Percentiles rank a stretch among this genome's conserved stretches.
These are phyloP conservation scores for Propsilocerus akamusi DNA, from an alignment of 1,140 invertebrate genomes.

Conservation along the genomic window DNA sequence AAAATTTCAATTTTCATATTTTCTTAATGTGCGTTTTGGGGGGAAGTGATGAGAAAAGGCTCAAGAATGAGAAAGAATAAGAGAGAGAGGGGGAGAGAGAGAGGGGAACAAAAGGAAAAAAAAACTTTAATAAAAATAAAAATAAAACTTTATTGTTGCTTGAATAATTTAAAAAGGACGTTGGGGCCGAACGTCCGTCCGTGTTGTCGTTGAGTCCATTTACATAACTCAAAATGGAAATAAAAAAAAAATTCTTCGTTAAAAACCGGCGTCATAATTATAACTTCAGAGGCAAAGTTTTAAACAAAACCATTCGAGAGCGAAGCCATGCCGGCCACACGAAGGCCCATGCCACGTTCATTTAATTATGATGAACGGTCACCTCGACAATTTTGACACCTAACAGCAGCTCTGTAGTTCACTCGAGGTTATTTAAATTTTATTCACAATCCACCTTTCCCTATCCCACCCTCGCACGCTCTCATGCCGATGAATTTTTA, in stretches of 20 bases:
- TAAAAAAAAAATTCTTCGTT: not conserved
- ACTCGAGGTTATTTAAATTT: conserved; percentile 4
- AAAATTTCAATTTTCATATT: conserved; percentile 4
- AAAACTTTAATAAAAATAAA: conserved; percentile 4
- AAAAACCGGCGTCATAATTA: conserved; percentile 2
- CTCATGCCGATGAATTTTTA: not conserved
- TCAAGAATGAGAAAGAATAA: too few species aligned
- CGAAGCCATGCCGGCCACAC: too few species aligned
- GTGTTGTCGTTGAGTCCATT: not conserved
- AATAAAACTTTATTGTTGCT: conserved; percentile 3
- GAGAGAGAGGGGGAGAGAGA: too few species aligned
- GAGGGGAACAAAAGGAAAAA: too few species aligned
- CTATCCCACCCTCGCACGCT: not conserved
- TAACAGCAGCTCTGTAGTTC: too few species aligned
- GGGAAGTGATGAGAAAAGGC: too few species aligned
- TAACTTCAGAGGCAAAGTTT: not conserved
- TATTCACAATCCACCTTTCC: not conserved
- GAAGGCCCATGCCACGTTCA: too few species aligned
- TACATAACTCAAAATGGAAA: conserved; percentile 4
- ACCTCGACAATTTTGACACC: too few species aligned
- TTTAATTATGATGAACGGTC: too few species aligned
- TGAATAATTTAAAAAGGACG: conserved; percentile 3
- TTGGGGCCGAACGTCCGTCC: not conserved
- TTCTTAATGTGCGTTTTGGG: too few species aligned
- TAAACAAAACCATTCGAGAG: too few species aligned